Conservation (phyloP, 2,797 vertebrate genomes). For the Takifugu rubripes region DNA sequence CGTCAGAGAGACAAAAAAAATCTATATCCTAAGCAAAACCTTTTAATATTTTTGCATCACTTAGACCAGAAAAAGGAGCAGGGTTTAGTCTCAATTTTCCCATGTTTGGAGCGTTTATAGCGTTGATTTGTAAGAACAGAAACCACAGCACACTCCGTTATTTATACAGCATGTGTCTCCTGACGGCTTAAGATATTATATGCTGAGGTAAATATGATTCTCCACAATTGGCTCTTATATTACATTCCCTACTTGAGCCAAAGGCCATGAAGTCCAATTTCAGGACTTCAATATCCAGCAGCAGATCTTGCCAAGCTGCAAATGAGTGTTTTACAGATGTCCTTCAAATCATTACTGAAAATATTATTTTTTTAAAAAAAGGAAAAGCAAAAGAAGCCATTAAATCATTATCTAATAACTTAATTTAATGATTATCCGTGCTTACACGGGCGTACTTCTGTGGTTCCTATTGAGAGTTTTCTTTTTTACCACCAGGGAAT, state of each 20-base stretch:
- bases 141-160: conserved; percentile 13
- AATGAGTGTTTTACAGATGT: conserved; percentile 64
- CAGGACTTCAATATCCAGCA: conserved; percentile 66
- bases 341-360: neutral
- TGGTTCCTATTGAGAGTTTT: conserved; percentile 66
- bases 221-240: conserved; percentile 58
- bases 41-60: conserved; percentile 6
- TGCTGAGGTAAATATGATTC: conserved; percentile 53
- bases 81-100: no score
- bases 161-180: conserved; percentile 29
- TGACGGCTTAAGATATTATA: conserved; percentile 36
- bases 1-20: conserved; percentile 12
- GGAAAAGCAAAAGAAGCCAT: conserved; percentile 50
- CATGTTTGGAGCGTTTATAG: neutral
- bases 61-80: no score
- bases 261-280: conserved; percentile 71
- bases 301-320: conserved; percentile 69
- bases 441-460: conserved; percentile 61
- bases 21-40: conserved; percentile 21
- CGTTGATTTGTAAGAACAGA: conserved; percentile 15
- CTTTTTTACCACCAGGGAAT: neutral
- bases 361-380: conserved; percentile 37
- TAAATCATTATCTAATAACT: conserved; percentile 53
- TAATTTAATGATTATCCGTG: conserved; percentile 12
- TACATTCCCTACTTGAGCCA: conserved; percentile 61